Evolutionary conservation across 2,888 invertebrate genomes (phyloP), one percentile per base, ranked within the genome.

Genomic region (Sympetrum striolatum): DNA sequence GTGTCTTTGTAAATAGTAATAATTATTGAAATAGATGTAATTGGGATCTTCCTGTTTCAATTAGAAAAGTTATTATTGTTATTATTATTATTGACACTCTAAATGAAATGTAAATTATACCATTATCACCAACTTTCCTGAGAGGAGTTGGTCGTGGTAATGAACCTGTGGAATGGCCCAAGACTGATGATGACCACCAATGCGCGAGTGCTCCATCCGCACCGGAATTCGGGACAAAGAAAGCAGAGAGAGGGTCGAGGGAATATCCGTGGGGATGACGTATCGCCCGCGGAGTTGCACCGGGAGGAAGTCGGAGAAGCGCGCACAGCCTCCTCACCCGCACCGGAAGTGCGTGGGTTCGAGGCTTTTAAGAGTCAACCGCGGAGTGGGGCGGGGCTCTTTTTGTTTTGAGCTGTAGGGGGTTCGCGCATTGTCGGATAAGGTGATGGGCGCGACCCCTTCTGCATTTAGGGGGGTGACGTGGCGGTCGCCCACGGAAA

Each of bases 311-410:
- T 10, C 25, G 31, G 25, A 15, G 60, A 60, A 60, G 60, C 18
- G 60, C 5, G n/a, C 60, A 22, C 60, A 60, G 60, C 60, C 60
- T 60, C 60, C 18, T 60, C 60, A 73, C 31, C 12, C 31, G 22
- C 86, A 18, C 86, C 60, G 86, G 86, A 86, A 86, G 86, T 86
- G 86, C 86, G 86, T 86, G 86, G 86, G 86, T 86, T 86, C 60
- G 86, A 86, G 37, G 86, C 64, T 86, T 64, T 60, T 37, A 25
- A 58, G 58, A 82, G 35, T 82, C 82, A 35, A 35, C 64, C 86
- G 60, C 60, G 60, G 86, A n/a, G 37, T 35, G 60, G 37, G 64
- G 86, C 48, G 58, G 25, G 31, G 4, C 18, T n/a, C 25, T 64
- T 64, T 64, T 64, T 25, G 64, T 64, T 25, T 8, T 25, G 22